Conservation (phyloP, 2,888 invertebrate species). For the Dasypolia templi region DNA sequence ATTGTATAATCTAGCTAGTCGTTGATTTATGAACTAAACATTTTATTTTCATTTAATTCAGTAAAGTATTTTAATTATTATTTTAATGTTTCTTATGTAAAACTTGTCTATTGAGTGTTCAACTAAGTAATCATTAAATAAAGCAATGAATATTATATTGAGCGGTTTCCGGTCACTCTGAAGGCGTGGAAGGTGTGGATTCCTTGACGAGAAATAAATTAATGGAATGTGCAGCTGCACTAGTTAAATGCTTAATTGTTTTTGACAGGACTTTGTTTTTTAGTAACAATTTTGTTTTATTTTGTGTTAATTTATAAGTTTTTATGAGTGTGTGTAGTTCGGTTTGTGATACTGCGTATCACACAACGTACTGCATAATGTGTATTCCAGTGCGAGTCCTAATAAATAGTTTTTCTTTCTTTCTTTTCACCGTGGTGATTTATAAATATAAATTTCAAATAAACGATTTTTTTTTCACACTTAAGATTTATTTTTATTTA, state of each 20-base stretch:
- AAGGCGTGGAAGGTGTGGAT: background rate
- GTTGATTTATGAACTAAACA: constrained; percentile 45
- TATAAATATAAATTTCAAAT: background rate
- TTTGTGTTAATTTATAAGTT: no score
- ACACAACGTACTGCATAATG: no score
- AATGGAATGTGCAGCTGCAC: background rate
- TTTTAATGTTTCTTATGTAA: constrained; percentile 5
- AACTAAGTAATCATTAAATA: background rate
- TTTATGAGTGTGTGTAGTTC: no score
- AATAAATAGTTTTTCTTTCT: no score
- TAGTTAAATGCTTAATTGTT: no score
- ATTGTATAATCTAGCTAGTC: constrained; percentile 26
- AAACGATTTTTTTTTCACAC: no score
- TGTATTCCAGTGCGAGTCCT: no score
- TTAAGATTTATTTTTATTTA: no score
- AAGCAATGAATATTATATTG: constrained; percentile 2
- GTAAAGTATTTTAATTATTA: constrained; percentile 4
- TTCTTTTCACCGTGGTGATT: background rate
- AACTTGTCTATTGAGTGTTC: background rate
- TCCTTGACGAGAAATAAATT: constrained; percentile 4
- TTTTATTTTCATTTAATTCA: constrained; percentile 23
- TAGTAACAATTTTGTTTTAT: no score
- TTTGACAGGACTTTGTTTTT: no score
- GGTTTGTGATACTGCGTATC: no score
- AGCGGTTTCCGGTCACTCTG: background rate